These are phyloP conservation scores for Parotocinclus haroldoi DNA, from an alignment of 2,797 vertebrate genomes.

Conservation along the genomic window DNA sequence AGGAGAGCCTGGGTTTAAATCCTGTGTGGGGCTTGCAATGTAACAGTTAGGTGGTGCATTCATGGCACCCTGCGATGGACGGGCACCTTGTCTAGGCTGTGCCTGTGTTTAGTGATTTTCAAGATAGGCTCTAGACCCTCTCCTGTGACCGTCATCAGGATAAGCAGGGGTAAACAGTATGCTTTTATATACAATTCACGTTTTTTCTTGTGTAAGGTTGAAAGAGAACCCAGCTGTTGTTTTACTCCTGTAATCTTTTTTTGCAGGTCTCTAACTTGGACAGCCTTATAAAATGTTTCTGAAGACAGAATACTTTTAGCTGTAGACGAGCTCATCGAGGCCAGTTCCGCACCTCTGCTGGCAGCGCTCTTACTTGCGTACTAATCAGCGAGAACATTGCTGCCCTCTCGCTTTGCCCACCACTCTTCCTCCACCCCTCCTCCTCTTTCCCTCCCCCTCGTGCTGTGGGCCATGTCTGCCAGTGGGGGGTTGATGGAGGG, in stretches of 20 bases:
- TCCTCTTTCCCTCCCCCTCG: conserved; percentile 60
- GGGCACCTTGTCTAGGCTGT: no score
- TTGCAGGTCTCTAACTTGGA: conserved; percentile 33
- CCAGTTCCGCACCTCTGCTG: conserved; percentile 38
- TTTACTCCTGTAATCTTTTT: conserved; percentile 13
- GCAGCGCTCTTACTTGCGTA: conserved; percentile 38
- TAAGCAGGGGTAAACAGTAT: no score
- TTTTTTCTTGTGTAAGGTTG: neutral
- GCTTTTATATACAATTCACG: neutral
- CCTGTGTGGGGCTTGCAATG: no score
- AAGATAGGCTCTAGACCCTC: no score
- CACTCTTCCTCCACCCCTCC: conserved; percentile 56
- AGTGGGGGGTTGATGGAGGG: conserved; percentile 65
- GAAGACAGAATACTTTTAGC: conserved; percentile 30
- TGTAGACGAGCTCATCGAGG: conserved; percentile 42
- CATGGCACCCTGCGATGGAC: no score
- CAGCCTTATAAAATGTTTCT: conserved; percentile 41
- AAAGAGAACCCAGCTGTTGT: neutral
- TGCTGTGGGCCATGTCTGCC: conserved; percentile 74
- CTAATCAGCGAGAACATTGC: conserved; percentile 43
- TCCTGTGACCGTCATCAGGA: no score
- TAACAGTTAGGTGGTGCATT: no score
- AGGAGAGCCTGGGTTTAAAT: no score
- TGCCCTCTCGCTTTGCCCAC: conserved; percentile 43
- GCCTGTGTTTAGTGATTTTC: no score